A percentile compares a stretch with the other conserved stretches of the same genome.
Evolutionary conservation across 2,888 invertebrate species (phyloP).

Genomic region (Platerodrilus igneus): DNA sequence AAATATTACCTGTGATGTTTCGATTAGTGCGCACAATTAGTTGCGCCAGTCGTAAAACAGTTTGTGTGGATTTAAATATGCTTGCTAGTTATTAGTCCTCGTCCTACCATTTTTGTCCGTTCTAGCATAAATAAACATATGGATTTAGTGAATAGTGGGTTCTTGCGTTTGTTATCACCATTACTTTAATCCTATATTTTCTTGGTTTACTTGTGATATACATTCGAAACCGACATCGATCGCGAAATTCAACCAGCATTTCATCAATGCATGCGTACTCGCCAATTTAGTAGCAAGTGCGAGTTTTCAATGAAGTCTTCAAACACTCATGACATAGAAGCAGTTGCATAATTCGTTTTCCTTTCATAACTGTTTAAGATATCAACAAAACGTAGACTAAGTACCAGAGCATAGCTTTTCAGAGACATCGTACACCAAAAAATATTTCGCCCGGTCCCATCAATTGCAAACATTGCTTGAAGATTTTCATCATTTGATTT

Average conservation of each 20-base stretch:
- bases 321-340: slow-evolving; percentile 15
- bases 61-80: too few species aligned
- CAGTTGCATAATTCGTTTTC: slow-evolving; percentile 17
- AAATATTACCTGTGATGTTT: too few species aligned
- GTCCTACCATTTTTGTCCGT: too few species aligned
- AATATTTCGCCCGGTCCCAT: slow-evolving; percentile 26
- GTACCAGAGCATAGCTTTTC: slow-evolving; percentile 22
- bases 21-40: too few species aligned
- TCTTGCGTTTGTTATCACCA: too few species aligned
- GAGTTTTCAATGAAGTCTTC: slow-evolving; percentile 16
- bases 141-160: too few species aligned
- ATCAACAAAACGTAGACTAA: slow-evolving; percentile 29
- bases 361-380: slow-evolving; percentile 15
- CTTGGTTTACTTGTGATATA: slow-evolving; percentile 28
- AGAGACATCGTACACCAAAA: slow-evolving; percentile 21
- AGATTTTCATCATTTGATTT: slow-evolving; percentile 27
- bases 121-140: too few species aligned
- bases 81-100: too few species aligned
- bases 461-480: slow-evolving; percentile 21
- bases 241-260: slow-evolving; percentile 12
- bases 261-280: slow-evolving; percentile 12
- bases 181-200: slow-evolving; percentile 32
- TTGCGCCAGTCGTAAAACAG: too few species aligned
- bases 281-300: slow-evolving; percentile 10
- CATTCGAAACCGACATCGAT: slow-evolving; percentile 6